Conservation (phyloP, 2,797 vertebrate species). For the Cossypha dichroa region DNA sequence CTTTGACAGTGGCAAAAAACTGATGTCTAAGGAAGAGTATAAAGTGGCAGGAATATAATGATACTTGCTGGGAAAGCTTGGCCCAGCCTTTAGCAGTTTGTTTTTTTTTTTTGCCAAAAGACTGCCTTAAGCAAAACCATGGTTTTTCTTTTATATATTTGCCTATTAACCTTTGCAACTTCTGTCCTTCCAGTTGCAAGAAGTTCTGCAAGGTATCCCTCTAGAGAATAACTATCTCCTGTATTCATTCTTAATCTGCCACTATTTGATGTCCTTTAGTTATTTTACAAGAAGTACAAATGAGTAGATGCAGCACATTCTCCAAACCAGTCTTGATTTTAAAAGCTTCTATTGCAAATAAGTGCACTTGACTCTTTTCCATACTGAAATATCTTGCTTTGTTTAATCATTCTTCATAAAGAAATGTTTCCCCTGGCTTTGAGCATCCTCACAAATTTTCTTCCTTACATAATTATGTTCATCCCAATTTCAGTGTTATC, state of each 20-base stretch:
- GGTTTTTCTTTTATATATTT: background rate
- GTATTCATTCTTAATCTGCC: background rate
- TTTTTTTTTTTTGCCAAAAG: background rate
- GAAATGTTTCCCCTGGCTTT: background rate
- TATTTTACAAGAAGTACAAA: background rate
- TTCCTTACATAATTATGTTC: background rate
- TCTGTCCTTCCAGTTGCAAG: background rate
- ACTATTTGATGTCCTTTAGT: background rate
- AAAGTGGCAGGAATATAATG: background rate
- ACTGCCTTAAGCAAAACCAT: background rate
- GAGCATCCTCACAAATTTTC: background rate
- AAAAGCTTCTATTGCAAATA: background rate
- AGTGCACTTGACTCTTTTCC: background rate
- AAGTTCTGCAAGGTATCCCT: background rate
- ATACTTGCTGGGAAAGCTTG: background rate
- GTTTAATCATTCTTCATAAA: background rate
- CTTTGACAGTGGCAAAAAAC: background rate
- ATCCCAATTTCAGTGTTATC: background rate
- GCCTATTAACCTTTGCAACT: background rate
- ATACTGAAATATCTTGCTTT: background rate
- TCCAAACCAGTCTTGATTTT: background rate
- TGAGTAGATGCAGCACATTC: background rate
- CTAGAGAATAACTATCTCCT: background rate
- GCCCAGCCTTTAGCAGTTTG: background rate
- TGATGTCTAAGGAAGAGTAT: background rate